A percentile compares a stretch with the other conserved stretches of the same genome.
Conservation (phyloP, 1,140 invertebrate species). For the Tetragnatha versicolor region DNA sequence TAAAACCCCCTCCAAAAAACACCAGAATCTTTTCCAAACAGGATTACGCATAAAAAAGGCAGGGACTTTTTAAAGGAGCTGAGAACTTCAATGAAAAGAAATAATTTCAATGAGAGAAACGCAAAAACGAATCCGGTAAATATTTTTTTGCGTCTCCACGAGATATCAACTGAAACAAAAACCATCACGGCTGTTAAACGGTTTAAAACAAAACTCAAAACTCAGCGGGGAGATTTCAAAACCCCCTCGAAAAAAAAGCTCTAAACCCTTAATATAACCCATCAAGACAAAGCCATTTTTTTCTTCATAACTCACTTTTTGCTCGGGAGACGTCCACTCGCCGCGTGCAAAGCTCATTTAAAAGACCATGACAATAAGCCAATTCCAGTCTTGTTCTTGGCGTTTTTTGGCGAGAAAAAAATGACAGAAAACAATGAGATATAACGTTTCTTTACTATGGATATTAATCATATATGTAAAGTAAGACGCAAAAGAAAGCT, state of each 20-base stretch:
- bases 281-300: conserved; percentile 33
- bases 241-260: conserved; percentile 17
- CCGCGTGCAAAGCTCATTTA: conserved; percentile 30
- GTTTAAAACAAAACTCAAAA: conserved; percentile 28
- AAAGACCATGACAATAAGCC: conserved; percentile 43
- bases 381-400: conserved; percentile 6
- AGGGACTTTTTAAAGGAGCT: too few species aligned
- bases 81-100: conserved; percentile 6
- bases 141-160: neutral
- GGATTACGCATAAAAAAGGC: too few species aligned
- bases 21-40: too few species aligned
- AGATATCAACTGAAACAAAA: neutral
- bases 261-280: conserved; percentile 10
- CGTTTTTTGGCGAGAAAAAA: conserved; percentile 16
- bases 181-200: neutral
- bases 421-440: conserved; percentile 46
- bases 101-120: neutral
- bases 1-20: too few species aligned
- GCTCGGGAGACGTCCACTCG: conserved; percentile 1
- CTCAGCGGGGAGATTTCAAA: neutral
- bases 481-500: conserved; percentile 7
- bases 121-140: neutral
- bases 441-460: conserved; percentile 20
- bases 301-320: conserved; percentile 40
- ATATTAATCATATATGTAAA: conserved; percentile 45